Evolutionary conservation across 2,113 vertebrate species (phyloP).

Genomic region (Pedetes capensis): DNA sequence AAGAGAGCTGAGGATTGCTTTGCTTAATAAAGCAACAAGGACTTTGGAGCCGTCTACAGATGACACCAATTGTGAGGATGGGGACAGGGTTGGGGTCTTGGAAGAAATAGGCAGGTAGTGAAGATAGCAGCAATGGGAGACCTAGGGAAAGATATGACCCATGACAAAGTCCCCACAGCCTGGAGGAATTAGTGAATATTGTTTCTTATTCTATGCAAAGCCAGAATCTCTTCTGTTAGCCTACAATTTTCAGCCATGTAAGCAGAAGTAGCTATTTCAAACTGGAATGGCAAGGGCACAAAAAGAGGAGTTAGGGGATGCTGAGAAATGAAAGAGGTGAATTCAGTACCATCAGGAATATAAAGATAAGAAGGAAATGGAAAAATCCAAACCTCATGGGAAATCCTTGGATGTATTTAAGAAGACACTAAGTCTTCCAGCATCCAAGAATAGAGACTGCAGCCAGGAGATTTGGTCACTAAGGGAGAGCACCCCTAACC

Average conservation of each 20-base stretch:
- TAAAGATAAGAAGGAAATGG: not conserved
- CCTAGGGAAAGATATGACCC: not conserved
- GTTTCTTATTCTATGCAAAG: not conserved
- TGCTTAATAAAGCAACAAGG: not conserved
- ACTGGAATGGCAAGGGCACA: not conserved
- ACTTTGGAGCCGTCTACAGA: not conserved
- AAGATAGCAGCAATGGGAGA: not conserved
- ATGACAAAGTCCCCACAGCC: not conserved
- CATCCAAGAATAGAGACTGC: no score
- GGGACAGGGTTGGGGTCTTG: not conserved
- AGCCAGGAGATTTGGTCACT: not conserved
- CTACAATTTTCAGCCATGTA: not conserved
- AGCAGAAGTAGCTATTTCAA: not conserved
- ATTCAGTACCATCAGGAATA: not conserved
- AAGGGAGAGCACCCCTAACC: no score
- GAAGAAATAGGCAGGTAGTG: not conserved
- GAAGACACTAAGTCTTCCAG: not conserved
- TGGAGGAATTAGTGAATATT: not conserved
- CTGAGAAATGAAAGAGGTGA: not conserved
- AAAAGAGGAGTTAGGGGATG: not conserved
- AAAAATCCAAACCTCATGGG: not conserved
- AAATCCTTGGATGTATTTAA: not conserved
- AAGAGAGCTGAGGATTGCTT: not conserved
- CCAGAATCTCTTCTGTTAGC: not conserved
- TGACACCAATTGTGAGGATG: not conserved